Conservation (phyloP, 2,888 invertebrate species). For the Dasysyrphus albostriatus region DNA sequence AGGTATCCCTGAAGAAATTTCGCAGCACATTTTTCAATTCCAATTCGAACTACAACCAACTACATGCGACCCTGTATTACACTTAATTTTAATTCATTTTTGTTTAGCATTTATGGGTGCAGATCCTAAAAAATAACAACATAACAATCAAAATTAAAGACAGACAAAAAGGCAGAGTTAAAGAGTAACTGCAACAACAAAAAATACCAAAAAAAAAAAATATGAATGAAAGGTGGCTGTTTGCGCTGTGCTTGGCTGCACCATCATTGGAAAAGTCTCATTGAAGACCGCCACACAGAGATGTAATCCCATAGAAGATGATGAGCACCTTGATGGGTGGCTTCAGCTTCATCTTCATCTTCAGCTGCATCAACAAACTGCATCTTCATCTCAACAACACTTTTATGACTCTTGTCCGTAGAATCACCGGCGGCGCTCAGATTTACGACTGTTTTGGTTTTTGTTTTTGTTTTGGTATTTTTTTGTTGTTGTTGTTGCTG, state of each 20-base stretch:
- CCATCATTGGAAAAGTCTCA: conserved; percentile 1
- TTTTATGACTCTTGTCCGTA: conserved; percentile 51
- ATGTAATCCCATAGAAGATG: conserved; percentile 24
- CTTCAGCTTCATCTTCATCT: conserved; percentile 19
- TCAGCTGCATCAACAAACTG: conserved; percentile 35
- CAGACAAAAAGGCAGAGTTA: conserved; percentile 28
- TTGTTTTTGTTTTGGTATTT: no score
- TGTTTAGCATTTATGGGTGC: conserved; percentile 9
- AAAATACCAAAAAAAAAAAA: not conserved
- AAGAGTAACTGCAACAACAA: not conserved
- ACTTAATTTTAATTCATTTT: not conserved
- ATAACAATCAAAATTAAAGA: conserved; percentile 51
- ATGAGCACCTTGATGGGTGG: conserved; percentile 55
- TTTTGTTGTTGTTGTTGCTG: not conserved
- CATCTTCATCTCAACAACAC: conserved; percentile 39
- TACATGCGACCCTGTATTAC: not conserved
- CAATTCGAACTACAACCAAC: not conserved
- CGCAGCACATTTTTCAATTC: not conserved
- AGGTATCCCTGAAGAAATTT: no score
- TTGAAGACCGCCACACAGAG: conserved; percentile 17
- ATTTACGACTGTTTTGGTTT: conserved; percentile 49
- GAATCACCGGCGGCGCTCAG: conserved; percentile 60
- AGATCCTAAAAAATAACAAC: conserved; percentile 46
- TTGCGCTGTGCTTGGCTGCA: not conserved
- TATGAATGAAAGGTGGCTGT: conserved; percentile 38